Conservation (phyloP, 2,888 invertebrate genomes). For the Mythimna lalbum region DNA sequence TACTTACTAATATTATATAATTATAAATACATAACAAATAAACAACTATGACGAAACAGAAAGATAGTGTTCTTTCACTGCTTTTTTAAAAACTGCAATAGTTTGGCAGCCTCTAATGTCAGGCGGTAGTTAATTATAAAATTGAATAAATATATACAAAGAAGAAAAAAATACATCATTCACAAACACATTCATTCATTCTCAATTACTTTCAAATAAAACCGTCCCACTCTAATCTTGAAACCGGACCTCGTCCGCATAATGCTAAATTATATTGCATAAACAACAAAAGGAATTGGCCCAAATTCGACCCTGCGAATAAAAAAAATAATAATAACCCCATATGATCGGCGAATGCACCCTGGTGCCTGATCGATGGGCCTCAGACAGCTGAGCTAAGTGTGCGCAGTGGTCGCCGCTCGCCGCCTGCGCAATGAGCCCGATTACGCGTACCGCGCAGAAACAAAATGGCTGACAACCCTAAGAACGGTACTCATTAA, state of each 20-base stretch:
- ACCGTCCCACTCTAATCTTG: slow-evolving; percentile 26
- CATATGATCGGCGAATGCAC: slow-evolving; percentile 60
- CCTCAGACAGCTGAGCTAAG: slow-evolving; percentile 68
- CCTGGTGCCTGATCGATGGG: slow-evolving; percentile 66
- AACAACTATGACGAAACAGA: too few relatives aligned
- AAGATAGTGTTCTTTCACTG: too few relatives aligned
- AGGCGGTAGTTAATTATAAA: too few relatives aligned
- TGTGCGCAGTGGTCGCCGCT: slow-evolving; percentile 67
- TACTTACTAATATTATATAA: too few relatives aligned
- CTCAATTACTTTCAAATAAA: slow-evolving; percentile 17
- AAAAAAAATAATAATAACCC: slow-evolving; percentile 54
- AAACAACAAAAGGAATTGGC: slow-evolving; percentile 67
- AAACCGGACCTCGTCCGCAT: slow-evolving; percentile 27
- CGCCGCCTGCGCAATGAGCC: slow-evolving; percentile 78
- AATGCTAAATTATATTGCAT: slow-evolving; percentile 55
- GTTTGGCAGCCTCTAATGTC: too few relatives aligned
- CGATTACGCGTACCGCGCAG: slow-evolving; percentile 75
- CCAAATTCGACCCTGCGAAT: slow-evolving; percentile 65
- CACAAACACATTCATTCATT: too few relatives aligned
- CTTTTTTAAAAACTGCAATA: too few relatives aligned
- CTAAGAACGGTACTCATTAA: slow-evolving; percentile 76
- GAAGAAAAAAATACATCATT: neutral
- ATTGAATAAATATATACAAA: too few relatives aligned
- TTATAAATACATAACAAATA: too few relatives aligned
- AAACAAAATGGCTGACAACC: slow-evolving; percentile 70